Base-by-base conservation (phyloP, 1,140 invertebrate species). In the Archegozetes longisetosus region DNA sequence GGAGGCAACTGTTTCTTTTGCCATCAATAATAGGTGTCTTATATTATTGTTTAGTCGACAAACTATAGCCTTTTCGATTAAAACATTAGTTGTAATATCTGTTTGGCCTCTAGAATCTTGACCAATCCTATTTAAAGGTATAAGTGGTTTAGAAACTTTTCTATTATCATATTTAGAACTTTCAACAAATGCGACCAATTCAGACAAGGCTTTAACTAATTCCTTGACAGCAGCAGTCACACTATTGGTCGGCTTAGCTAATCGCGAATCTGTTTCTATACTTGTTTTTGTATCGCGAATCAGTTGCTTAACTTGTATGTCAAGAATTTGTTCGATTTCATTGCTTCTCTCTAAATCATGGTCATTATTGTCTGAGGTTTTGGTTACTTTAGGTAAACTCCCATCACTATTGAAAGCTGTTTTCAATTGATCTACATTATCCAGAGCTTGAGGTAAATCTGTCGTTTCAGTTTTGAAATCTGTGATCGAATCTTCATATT, bases 261-360 rank as follows among this genome's bases (percentile, higher is more conserved):
- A 82, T 71, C 93, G 88, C 0, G 85, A 80, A 64, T 91, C 82
- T 46, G 79, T 64, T 66, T 94, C 89, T 0, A 93, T 94, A 70
- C 97, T 89, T 24, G 84, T 84, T 74, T 94, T 93, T 62, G 95
- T 96, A 26, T 64, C 49, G 22, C 59, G 23, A 28, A 65, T 65
- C 2, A 65, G 52, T 49, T 65, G 64, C 23, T 51, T 40, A 14
- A 64, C 2, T 64, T 74, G 63, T 75, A 85, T 3, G 89, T 89
- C 28, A 96, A 74, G n/a, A 88, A 80, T 61, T 90, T 77, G 0
- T 92, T 91, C 69, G 97, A 90, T 9, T 84, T 81, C 23, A 97
- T 87, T 91, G 98, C 96, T 73, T 96, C 92, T 1, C 82, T 83
- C 79, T 64, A 95, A 77, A 61, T 96, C 93, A 13, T 82, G 85